Evolutionary conservation across 1,140 invertebrate species (phyloP), one percentile per base, ranked within the genome.

Genomic region (Rhopalosiphum padi): DNA sequence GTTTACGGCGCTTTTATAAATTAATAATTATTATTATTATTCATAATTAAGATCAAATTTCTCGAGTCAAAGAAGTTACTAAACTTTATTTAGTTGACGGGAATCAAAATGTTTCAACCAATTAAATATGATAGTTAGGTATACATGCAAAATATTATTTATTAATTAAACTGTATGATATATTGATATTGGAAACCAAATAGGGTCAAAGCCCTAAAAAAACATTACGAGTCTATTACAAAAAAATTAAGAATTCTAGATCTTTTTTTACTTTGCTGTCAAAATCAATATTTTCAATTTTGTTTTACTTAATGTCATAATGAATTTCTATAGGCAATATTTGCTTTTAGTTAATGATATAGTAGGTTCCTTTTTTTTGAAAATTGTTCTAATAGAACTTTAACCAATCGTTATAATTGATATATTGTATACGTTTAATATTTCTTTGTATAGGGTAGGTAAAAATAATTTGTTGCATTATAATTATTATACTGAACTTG

Each of bases 21-120:
- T 68, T 68, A 68, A 68, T 68, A 68, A 30, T 68, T n/a, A n/a
- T 68, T 68, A n/a, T 68, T 68, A 68, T 77, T 77, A n/a, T 77
- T 77, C 60, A 35, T 77, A 77, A 0, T 23, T 30, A 85, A 85
- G 35, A 43, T 85, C 23, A 85, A 37, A 85, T 37, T 25, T 22
- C 2, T 85, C 23, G 83, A 35, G 41, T 83, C 37, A 41, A 22
- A 43, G 1, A 9, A 85, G 9, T 85, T 85, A 85, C 22, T 68
- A 11, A 68, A n/a, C 30, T 68, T 68, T 68, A 68, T 68, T 18
- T 3, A n/a, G 30, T 68, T 68, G 5, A 68, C 4, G 60, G 30
- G 60, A 68, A 68, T 68, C 37, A 43, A 85, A 41, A 41, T 85
- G 43, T 85, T 85, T 85, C 23, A 41, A 43, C 41, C 6, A 85